A percentile compares a stretch with the other conserved stretches of the same genome.
Conservation (phyloP, 2,888 invertebrate species). For the Plebejus argus region DNA sequence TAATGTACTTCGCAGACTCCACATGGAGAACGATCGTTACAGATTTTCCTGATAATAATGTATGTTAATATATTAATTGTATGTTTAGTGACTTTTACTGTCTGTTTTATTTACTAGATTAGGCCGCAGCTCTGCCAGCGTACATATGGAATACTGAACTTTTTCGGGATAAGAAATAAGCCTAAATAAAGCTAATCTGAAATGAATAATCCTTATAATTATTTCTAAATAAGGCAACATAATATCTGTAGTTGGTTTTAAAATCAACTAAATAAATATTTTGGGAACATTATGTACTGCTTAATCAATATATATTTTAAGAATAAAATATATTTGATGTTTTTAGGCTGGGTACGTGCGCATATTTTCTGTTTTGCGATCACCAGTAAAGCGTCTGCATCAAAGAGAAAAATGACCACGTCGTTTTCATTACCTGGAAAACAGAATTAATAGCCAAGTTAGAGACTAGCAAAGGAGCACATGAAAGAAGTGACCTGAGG, state of each 20-base stretch:
- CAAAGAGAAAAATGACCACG: conserved; percentile 44
- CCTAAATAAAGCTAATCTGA: too few species aligned
- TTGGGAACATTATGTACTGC: too few species aligned
- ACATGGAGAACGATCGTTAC: background rate
- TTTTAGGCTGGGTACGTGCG: background rate
- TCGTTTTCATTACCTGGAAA: conserved; percentile 44
- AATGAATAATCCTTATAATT: too few species aligned
- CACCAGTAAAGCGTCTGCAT: conserved; percentile 39
- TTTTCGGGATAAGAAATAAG: too few species aligned
- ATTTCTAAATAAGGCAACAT: too few species aligned
- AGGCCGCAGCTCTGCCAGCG: too few species aligned
- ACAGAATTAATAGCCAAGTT: background rate
- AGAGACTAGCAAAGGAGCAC: background rate
- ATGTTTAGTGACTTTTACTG: background rate
- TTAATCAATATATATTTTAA: too few species aligned
- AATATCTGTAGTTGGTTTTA: too few species aligned
- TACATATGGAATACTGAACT: too few species aligned
- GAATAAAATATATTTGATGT: too few species aligned
- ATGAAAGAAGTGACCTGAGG: too few species aligned
- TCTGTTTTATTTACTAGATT: background rate
- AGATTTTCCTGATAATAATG: background rate
- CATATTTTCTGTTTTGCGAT: background rate
- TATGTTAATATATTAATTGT: background rate
- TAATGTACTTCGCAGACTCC: background rate
- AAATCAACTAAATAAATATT: too few species aligned